Percentiles rank a stretch among this genome's conserved stretches.
phyloP scores from a whole-genome alignment of 2,888 invertebrate species.

The Eupelmus urozonus region DNA sequence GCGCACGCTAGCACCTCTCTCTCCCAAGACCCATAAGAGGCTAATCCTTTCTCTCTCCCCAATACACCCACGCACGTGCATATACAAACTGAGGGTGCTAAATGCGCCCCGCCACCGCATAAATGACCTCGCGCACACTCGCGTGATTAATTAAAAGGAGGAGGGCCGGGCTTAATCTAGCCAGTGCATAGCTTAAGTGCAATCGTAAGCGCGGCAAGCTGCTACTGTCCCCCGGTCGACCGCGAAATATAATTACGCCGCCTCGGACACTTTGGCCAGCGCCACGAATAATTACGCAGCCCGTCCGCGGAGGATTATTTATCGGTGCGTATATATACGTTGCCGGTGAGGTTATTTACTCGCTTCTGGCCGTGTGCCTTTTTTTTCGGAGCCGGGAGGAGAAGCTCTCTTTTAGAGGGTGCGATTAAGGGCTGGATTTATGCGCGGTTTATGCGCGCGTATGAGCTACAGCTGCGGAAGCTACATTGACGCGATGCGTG shows the following conservation, averaged over 20 bases:
- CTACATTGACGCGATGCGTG: no score
- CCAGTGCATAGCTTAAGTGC: slow-evolving; percentile 66
- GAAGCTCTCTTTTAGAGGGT: no score
- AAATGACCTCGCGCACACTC: slow-evolving; percentile 46
- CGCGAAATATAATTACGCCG: slow-evolving; percentile 64
- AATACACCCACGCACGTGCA: background rate
- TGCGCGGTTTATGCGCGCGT: no score
- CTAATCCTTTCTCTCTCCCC: slow-evolving; percentile 29
- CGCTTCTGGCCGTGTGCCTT: no score
- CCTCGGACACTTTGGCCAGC: slow-evolving; percentile 32
- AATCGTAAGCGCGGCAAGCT: slow-evolving; percentile 68
- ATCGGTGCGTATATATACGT: no score
- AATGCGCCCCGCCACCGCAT: no score
- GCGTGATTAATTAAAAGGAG: slow-evolving; percentile 73
- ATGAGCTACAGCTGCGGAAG: no score
- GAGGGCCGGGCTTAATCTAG: slow-evolving; percentile 68
- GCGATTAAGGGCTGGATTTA: no score
- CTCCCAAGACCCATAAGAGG: slow-evolving; percentile 5
- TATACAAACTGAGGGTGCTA: no score
- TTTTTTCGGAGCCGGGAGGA: no score
- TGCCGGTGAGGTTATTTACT: no score
- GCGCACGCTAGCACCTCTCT: no score
- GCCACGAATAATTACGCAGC: slow-evolving; percentile 33
- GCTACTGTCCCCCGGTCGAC: slow-evolving; percentile 65
- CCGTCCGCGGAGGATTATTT: slow-evolving; percentile 36